phyloP scores from a whole-genome alignment of 2,888 invertebrate species.

The Hemaris fuciformis region DNA sequence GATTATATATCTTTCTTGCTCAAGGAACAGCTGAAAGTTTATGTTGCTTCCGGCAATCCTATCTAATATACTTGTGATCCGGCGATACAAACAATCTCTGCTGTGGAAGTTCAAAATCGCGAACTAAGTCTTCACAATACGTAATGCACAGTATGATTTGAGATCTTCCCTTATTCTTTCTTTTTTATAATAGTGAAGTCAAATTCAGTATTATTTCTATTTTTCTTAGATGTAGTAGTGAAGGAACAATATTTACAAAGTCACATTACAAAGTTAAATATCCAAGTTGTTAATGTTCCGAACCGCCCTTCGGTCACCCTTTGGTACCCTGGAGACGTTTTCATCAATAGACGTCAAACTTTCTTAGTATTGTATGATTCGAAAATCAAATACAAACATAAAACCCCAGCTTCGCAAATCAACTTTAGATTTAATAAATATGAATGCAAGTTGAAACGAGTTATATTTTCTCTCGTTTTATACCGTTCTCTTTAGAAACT shows the following conservation, averaged over 20 bases:
- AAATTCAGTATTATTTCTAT: not conserved
- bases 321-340: conserved; percentile 29
- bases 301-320: conserved; percentile 24
- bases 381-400: conserved; percentile 40
- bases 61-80: conserved; percentile 31
- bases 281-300: conserved; percentile 34
- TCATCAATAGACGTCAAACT: conserved; percentile 26
- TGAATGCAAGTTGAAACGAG: not conserved
- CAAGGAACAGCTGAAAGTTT: conserved; percentile 56
- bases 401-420: conserved; percentile 40
- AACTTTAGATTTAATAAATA: conserved; percentile 3
- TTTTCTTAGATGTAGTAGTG: not conserved
- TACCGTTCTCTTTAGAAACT: not conserved
- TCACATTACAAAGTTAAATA: conserved; percentile 18
- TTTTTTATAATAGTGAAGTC: no score
- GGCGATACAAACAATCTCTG: conserved; percentile 59
- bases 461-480: not conserved
- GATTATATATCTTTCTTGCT: conserved; percentile 46
- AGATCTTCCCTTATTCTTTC: not conserved
- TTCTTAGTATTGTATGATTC: conserved; percentile 30
- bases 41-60: conserved; percentile 44
- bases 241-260: not conserved
- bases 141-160: conserved; percentile 32
- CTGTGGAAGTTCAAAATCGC: conserved; percentile 53
- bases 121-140: conserved; percentile 29